Evolutionary conservation across 92 coral and sea anemone genomes (phyloP).

Genomic region (Zoanthus solanderi): DNA sequence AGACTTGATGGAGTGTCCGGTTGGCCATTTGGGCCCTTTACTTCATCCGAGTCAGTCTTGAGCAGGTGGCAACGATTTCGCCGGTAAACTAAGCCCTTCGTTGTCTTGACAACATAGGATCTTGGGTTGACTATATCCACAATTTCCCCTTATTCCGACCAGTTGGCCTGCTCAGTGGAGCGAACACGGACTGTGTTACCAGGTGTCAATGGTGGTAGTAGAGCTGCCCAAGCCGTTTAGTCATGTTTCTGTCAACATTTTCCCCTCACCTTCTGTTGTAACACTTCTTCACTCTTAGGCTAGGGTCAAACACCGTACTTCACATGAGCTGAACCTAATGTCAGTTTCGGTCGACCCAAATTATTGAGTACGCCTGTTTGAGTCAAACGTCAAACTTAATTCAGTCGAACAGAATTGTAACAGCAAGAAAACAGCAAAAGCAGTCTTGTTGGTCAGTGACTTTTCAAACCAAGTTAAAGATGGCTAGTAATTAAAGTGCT

Average conservation of each 20-base stretch:
- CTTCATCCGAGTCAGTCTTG: constrained; percentile 4
- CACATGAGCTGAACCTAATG: no score
- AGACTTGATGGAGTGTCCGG: constrained; percentile 1
- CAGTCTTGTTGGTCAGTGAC: no score
- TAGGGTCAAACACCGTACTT: no score
- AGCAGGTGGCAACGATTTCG: constrained; percentile 23
- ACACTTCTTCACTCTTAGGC: no score
- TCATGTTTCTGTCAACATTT: constrained; percentile 17
- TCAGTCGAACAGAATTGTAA: no score
- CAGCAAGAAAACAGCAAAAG: no score
- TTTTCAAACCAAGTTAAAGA: no score
- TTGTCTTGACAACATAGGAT: background rate
- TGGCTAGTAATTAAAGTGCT: no score
- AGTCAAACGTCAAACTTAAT: no score
- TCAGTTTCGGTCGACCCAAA: no score
- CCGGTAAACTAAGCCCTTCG: background rate
- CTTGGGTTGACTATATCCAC: background rate
- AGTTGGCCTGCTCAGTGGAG: constrained; percentile 12
- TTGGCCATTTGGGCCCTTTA: background rate
- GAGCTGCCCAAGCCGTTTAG: background rate
- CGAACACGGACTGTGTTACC: background rate
- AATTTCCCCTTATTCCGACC: constrained; percentile 17
- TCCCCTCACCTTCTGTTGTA: background rate
- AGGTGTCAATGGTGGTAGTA: background rate
- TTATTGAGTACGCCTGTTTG: no score